Evolutionary conservation across 2,888 invertebrate species (phyloP).

Genomic region (Tenthredo notha): DNA sequence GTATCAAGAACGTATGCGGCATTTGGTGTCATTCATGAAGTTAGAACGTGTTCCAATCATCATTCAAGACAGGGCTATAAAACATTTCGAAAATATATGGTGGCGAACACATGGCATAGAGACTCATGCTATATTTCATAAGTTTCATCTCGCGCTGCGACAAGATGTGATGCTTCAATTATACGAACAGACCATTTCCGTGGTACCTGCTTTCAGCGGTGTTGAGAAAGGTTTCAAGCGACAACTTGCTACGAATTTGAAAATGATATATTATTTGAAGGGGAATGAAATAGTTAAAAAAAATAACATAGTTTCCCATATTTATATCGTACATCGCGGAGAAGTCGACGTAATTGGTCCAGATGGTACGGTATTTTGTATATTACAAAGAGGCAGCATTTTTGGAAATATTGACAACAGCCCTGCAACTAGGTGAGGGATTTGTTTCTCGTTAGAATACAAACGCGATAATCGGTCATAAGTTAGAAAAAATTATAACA

Average conservation of each 20-base stretch:
- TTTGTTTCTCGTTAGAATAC: not conserved
- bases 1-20: slow-evolving; percentile 64
- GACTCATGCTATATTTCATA: slow-evolving; percentile 59
- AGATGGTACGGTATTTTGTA: slow-evolving; percentile 59
- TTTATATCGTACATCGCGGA: slow-evolving; percentile 65
- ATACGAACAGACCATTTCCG: slow-evolving; percentile 61
- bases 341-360: slow-evolving; percentile 61
- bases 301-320: slow-evolving; percentile 62
- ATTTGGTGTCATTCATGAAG: slow-evolving; percentile 63
- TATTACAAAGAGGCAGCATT: slow-evolving; percentile 60
- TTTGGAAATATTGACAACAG: slow-evolving; percentile 65
- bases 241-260: slow-evolving; percentile 59
- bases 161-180: slow-evolving; percentile 63
- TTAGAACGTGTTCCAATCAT: slow-evolving; percentile 58
- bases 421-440: slow-evolving; percentile 56
- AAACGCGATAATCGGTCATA: not conserved
- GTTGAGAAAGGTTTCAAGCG: slow-evolving; percentile 61
- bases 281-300: slow-evolving; percentile 59
- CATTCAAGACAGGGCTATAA: slow-evolving; percentile 61
- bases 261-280: slow-evolving; percentile 61
- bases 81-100: slow-evolving; percentile 66
- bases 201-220: slow-evolving; percentile 61
- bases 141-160: slow-evolving; percentile 62
- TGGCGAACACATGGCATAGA: slow-evolving; percentile 64
- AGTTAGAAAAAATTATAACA: not conserved